These are phyloP conservation scores for Cremastinae sp. DNA, from an alignment of 2,888 invertebrate species.

Conservation along the genomic window DNA sequence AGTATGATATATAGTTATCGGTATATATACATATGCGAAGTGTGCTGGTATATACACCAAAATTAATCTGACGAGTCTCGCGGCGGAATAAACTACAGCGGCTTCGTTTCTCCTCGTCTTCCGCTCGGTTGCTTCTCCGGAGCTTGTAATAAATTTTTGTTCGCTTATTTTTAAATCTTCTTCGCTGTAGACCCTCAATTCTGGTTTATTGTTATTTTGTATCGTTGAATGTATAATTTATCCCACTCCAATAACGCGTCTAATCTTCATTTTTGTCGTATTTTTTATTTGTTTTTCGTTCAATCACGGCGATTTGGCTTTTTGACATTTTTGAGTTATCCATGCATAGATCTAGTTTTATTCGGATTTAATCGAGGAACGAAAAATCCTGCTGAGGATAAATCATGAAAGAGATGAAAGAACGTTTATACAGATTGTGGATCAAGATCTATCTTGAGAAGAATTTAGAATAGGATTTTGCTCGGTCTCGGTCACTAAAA, in stretches of 20 bases:
- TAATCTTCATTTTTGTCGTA: not conserved
- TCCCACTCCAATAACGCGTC: too few species aligned
- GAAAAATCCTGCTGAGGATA: conserved; percentile 36
- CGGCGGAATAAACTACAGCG: conserved; percentile 58
- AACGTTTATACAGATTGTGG: conserved; percentile 47
- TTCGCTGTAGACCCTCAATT: conserved; percentile 71
- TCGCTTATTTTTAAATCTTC: conserved; percentile 63
- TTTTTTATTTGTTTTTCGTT: not conserved
- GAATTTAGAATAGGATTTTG: conserved; percentile 60
- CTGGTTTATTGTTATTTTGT: conserved; percentile 67
- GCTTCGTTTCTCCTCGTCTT: conserved; percentile 16
- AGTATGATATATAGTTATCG: not conserved
- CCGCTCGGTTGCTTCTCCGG: conserved; percentile 55
- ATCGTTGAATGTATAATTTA: not conserved
- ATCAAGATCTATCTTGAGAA: conserved; percentile 27
- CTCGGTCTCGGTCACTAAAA: conserved; percentile 53
- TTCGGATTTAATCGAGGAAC: conserved; percentile 29
- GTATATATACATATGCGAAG: conserved; percentile 17
- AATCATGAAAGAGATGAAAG: conserved; percentile 58
- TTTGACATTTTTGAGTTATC: not conserved
- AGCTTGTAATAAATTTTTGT: conserved; percentile 71
- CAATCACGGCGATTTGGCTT: not conserved
- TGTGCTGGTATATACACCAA: conserved; percentile 50
- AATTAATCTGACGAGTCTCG: conserved; percentile 62
- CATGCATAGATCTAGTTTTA: conserved; percentile 11